Conservation (phyloP, 2,888 invertebrate species). For the Tachina lurida region DNA sequence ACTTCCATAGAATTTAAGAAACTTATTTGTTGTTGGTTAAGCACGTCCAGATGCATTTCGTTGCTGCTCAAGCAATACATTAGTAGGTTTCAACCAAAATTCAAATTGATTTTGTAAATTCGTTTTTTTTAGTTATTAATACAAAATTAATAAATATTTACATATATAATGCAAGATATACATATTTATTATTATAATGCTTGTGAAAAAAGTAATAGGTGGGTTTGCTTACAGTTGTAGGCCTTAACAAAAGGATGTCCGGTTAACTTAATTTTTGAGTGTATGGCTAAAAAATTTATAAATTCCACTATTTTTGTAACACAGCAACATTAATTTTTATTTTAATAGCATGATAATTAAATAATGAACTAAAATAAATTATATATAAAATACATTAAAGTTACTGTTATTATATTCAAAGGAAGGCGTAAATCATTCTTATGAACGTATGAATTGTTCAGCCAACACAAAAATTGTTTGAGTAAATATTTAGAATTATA, state of each 20-base stretch:
- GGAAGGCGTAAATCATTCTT: constrained; percentile 16
- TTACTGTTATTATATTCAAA: background rate
- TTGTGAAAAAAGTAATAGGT: too few species aligned
- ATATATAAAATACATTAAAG: background rate
- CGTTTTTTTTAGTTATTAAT: too few species aligned
- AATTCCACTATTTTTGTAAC: constrained; percentile 4
- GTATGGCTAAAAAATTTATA: background rate
- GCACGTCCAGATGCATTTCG: too few species aligned
- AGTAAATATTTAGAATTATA: background rate
- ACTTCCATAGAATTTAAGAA: too few species aligned
- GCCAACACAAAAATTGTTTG: background rate
- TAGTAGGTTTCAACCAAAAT: too few species aligned
- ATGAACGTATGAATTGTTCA: background rate
- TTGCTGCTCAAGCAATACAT: too few species aligned
- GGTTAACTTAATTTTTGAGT: background rate
- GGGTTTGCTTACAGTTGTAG: background rate
- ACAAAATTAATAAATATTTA: too few species aligned
- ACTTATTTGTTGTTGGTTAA: too few species aligned
- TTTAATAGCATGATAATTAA: background rate
- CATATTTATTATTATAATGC: too few species aligned
- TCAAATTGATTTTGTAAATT: too few species aligned
- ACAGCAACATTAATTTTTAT: background rate
- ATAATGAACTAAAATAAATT: background rate
- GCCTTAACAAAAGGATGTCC: background rate
- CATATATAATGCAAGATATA: too few species aligned